Evolutionary conservation across 2,113 vertebrate genomes (phyloP).

Genomic region (Mustela nigripes): DNA sequence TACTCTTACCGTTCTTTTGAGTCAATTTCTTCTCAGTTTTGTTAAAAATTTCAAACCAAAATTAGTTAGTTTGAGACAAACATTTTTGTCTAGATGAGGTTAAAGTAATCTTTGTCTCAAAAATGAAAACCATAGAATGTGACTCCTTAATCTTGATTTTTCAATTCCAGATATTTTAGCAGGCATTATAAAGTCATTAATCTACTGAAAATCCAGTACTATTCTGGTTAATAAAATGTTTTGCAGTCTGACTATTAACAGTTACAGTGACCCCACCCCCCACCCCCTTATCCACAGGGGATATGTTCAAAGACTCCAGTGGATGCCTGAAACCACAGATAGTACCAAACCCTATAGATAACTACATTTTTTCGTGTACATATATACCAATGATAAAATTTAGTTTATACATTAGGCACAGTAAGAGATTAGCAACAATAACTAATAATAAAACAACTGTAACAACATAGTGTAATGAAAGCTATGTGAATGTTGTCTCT

Average conservation of each 20-base stretch:
- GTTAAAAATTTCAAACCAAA: conserved; percentile 14
- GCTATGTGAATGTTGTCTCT: background rate
- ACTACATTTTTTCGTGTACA: background rate
- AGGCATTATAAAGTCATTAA: background rate
- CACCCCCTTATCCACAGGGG: background rate
- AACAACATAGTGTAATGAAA: background rate
- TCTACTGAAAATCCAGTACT: background rate
- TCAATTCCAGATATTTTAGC: background rate
- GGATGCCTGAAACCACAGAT: background rate
- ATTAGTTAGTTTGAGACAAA: background rate
- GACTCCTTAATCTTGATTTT: background rate
- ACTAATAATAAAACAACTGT: background rate
- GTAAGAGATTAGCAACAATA: background rate
- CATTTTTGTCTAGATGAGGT: background rate
- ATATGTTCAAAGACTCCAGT: background rate
- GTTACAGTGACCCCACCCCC: background rate
- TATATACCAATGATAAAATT: background rate
- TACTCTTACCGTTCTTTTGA: background rate
- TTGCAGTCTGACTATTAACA: background rate
- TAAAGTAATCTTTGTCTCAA: background rate
- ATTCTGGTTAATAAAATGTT: background rate
- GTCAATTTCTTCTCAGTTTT: background rate
- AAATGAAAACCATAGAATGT: background rate
- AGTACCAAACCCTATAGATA: background rate
- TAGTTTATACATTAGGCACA: background rate